phyloP scores from a whole-genome alignment of 2,888 invertebrate species.

The Pollenia labialis region DNA sequence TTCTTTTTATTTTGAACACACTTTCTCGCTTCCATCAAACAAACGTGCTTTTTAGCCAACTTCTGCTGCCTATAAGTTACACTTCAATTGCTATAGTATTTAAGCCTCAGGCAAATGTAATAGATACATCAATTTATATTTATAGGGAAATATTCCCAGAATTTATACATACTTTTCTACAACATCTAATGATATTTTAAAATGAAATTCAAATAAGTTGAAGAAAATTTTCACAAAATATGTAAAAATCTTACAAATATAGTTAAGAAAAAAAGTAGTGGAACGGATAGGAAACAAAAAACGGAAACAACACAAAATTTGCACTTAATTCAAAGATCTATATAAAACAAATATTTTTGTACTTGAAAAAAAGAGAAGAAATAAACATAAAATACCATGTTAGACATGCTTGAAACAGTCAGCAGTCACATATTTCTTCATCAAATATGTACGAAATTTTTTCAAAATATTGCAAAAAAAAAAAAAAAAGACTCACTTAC shows the following conservation, averaged over 20 bases:
- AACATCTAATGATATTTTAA: slow-evolving; percentile 1
- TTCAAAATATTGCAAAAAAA: slow-evolving; percentile 21
- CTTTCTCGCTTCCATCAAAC: too few relatives aligned
- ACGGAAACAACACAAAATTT: slow-evolving; percentile 41
- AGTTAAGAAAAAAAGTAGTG: background rate
- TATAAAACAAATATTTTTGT: background rate
- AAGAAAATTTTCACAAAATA: background rate
- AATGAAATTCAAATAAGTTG: slow-evolving; percentile 12
- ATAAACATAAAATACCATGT: slow-evolving; percentile 33
- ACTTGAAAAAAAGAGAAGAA: background rate
- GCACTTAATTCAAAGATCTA: slow-evolving; percentile 54
- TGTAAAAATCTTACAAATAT: background rate
- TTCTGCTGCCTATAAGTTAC: slow-evolving; percentile 8
- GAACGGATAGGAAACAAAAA: background rate
- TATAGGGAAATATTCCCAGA: background rate
- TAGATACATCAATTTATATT: slow-evolving; percentile 21
- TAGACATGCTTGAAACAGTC: slow-evolving; percentile 35
- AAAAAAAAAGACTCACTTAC: background rate
- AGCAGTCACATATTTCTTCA: slow-evolving; percentile 70
- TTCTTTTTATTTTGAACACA: too few relatives aligned
- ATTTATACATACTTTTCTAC: background rate
- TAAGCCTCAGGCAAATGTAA: slow-evolving; percentile 8
- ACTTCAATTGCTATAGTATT: slow-evolving; percentile 15
- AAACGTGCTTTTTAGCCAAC: background rate
- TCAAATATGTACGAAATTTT: slow-evolving; percentile 63